Base-by-base conservation (phyloP, 2,888 invertebrate species). In the Lacanobia wlatinum region DNA sequence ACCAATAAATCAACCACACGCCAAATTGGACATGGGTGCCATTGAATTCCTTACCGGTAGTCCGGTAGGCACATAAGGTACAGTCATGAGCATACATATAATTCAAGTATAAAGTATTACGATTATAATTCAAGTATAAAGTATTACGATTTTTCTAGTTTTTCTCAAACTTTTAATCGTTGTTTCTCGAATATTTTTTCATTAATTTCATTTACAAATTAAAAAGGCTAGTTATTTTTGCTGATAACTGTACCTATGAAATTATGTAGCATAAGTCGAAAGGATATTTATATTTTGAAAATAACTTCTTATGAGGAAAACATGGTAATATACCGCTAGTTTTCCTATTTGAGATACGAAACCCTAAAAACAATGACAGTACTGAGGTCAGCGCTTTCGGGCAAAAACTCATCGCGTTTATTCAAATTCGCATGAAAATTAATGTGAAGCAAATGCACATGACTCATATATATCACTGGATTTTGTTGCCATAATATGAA, bases 351-450 rank as follows among this genome's bases (percentile, higher is more conserved):
- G 10, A 21, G 7, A 0, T n/a, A 16, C 34, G 18, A 40, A 69
- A 48, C 40, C 75, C 50, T 67, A 63, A 78, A 78, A 78, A 74
- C 63, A 79, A 56, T 65, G 78, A 65, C 78, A 56, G 52, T 52
- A 53, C 48, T 59, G 70, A 75, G 62, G 61, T 80, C 76, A 80
- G 76, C 58, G 28, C 10, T 78, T 75, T 66, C 55, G 23, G 52
- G 48, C 80, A 79, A 80, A 80, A 79, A 76, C 67, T 46, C 46
- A 71, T 71, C 79, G 66, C 48, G 10, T 76, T 56, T 67, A 80
- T 79, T 76, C 63, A 70, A 80, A 78, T 75, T 52, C 21, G 66
- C 55, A 40, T 52, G 48, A 73, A 78, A 76, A 73, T 77, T 55
- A 67, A 78, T 66, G 43, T 50, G 40, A 60, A n/a, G 7, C 38